Percentiles rank a stretch among this genome's conserved stretches.
These are phyloP conservation scores for Thalassoma bifasciatum DNA, from an alignment of 2,113 vertebrate species.

Conservation along the genomic window DNA sequence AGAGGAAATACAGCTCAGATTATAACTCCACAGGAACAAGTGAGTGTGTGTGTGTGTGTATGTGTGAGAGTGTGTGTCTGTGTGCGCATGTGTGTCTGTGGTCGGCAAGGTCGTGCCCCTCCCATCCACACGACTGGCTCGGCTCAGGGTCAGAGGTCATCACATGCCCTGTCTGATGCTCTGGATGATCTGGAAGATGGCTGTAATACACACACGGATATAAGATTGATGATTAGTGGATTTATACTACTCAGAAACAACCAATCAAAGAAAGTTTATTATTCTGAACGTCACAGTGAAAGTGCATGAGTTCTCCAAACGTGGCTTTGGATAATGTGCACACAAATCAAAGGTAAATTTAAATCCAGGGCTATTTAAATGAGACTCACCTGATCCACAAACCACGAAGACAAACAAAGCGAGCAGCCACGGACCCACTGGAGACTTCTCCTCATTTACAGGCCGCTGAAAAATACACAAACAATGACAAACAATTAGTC, in stretches of 20 bases:
- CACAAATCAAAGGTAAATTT: too few species aligned
- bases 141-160: constrained; percentile 52
- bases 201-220: constrained; percentile 60
- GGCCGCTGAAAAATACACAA: constrained; percentile 58
- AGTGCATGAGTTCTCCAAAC: too few species aligned
- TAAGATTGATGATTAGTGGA: too few species aligned
- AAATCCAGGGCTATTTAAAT: neutral
- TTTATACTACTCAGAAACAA: too few species aligned
- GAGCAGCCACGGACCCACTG: constrained; percentile 83
- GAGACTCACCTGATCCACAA: constrained; percentile 82
- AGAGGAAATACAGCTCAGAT: constrained; percentile 16
- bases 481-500: neutral
- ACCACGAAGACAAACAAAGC: constrained; percentile 85
- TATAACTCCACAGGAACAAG: constrained; percentile 48
- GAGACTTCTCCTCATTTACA: constrained; percentile 81
- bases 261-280: too few species aligned
- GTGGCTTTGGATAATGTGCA: too few species aligned
- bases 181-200: constrained; percentile 88
- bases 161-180: constrained; percentile 86
- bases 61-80: constrained; percentile 12
- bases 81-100: constrained; percentile 25
- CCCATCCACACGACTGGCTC: constrained; percentile 18
- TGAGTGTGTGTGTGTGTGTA: constrained; percentile 19
- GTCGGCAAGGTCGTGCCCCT: constrained; percentile 9
- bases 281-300: too few species aligned